These are phyloP conservation scores for Otocyon megalotis DNA, from an alignment of 2,113 vertebrate genomes.

Conservation along the genomic window DNA sequence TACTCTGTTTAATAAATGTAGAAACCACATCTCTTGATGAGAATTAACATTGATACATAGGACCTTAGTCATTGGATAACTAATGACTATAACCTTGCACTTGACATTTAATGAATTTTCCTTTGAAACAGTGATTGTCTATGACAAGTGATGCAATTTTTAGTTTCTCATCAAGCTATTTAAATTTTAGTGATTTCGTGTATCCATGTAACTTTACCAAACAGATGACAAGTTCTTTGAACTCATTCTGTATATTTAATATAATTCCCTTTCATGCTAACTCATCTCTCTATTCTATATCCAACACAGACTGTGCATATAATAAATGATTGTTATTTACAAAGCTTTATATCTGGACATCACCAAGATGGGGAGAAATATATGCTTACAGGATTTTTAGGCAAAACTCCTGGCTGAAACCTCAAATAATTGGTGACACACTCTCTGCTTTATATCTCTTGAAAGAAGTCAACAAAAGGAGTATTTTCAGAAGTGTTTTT, in stretches of 20 bases:
- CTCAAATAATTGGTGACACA: background rate
- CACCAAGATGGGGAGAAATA: background rate
- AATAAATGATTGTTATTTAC: background rate
- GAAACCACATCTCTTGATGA: background rate
- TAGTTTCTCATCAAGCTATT: background rate
- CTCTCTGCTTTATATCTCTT: background rate
- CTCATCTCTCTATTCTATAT: background rate
- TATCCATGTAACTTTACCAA: background rate
- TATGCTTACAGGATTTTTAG: background rate
- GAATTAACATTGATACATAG: background rate
- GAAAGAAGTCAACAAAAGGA: background rate
- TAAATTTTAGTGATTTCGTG: background rate
- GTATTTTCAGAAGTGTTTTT: background rate
- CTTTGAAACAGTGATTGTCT: background rate
- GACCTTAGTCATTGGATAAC: background rate
- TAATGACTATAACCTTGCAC: background rate
- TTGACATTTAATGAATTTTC: background rate
- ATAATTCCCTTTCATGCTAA: background rate
- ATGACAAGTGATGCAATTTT: background rate
- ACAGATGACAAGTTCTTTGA: background rate
- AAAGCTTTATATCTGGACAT: background rate
- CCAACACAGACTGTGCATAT: background rate
- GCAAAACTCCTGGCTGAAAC: background rate
- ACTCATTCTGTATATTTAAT: background rate
- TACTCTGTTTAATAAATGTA: background rate